These are phyloP conservation scores for Diploptera punctata DNA, from an alignment of 2,888 invertebrate species.

Conservation along the genomic window DNA sequence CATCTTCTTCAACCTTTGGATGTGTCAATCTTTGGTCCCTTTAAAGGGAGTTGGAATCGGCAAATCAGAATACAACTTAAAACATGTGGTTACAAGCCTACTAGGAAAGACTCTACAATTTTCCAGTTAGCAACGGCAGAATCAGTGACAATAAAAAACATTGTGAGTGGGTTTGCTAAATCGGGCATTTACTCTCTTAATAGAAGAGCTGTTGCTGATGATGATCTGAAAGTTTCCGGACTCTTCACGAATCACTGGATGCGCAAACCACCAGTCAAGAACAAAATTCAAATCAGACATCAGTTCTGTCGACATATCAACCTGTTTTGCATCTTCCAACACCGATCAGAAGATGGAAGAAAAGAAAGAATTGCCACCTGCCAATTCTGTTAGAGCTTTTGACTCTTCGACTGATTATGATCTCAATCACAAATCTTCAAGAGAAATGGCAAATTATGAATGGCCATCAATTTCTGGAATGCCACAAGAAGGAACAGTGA, in stretches of 20 bases:
- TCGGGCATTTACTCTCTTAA: not conserved
- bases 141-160: not conserved
- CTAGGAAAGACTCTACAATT: not conserved
- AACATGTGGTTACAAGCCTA: constrained; percentile 10
- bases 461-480: not conserved
- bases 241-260: not conserved
- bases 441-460: not conserved
- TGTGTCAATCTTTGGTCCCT: not conserved
- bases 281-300: not conserved
- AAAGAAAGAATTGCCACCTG: not conserved
- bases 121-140: not conserved
- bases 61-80: not conserved
- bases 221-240: not conserved
- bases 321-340: not conserved
- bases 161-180: not conserved
- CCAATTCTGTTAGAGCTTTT: not conserved
- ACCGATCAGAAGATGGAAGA: not conserved
- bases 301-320: not conserved
- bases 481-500: not conserved
- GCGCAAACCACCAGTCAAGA: not conserved
- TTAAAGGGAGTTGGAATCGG: not conserved
- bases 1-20: constrained; percentile 5
- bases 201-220: not conserved
- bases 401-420: not conserved
- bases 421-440: not conserved